phyloP scores from a whole-genome alignment of 1,140 invertebrate genomes.

The Caerostris extrusa region DNA sequence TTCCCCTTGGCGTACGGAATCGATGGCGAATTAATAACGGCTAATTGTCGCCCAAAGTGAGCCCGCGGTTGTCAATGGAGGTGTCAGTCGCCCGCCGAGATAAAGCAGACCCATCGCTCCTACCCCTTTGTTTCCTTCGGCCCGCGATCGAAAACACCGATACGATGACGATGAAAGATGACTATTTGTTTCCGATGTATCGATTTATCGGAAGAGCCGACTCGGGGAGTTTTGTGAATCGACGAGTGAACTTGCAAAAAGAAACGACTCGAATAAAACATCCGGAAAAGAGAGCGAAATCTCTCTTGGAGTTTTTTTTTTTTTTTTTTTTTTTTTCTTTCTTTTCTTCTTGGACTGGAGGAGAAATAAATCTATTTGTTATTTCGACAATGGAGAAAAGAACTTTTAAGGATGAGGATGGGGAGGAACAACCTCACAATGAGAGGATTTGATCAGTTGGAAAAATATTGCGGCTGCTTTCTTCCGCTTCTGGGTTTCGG shows the following conservation, averaged over 20 bases:
- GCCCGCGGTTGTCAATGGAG: not conserved
- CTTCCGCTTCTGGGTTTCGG: not conserved
- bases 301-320: too few relatives aligned
- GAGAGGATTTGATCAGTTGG: not conserved
- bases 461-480: not conserved
- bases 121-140: not conserved
- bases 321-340: too few relatives aligned
- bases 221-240: slow-evolving; percentile 23
- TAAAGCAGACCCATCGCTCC: not conserved
- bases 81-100: not conserved
- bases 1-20: not conserved
- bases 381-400: slow-evolving; percentile 53
- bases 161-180: slow-evolving; percentile 76
- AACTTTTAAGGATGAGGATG: not conserved
- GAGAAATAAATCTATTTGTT: slow-evolving; percentile 71
- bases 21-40: slow-evolving; percentile 11
- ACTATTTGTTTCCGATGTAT: slow-evolving; percentile 75
- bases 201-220: slow-evolving; percentile 63
- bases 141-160: slow-evolving; percentile 63
- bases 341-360: slow-evolving; percentile 7
- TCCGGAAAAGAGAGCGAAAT: not conserved
- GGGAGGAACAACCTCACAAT: not conserved
- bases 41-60: not conserved
- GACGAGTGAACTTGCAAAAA: slow-evolving; percentile 5
- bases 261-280: not conserved